A percentile compares a stretch with the other conserved stretches of the same genome.
Conservation (phyloP, 2,113 vertebrate species). For the Albula goreensis region DNA sequence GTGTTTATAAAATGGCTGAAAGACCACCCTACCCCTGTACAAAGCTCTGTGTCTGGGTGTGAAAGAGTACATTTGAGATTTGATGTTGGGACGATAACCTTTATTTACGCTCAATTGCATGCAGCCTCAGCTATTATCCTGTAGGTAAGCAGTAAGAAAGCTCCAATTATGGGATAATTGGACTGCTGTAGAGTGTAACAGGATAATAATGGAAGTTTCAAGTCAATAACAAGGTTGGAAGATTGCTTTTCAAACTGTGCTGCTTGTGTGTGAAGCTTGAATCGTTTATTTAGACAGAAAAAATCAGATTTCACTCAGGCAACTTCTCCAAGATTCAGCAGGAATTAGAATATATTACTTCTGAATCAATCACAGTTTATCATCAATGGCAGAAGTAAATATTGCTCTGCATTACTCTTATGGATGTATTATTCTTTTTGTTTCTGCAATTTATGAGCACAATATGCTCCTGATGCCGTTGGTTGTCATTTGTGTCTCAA, state of each 20-base stretch:
- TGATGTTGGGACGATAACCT: neutral
- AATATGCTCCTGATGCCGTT: neutral
- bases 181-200: constrained; percentile 46
- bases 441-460: neutral
- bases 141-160: constrained; percentile 51
- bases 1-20: neutral
- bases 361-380: neutral
- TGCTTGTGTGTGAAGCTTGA: neutral
- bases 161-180: constrained; percentile 50
- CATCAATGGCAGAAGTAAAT: neutral
- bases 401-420: neutral
- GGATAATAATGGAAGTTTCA: constrained; percentile 53
- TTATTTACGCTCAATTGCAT: constrained; percentile 27
- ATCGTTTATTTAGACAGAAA: neutral
- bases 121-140: constrained; percentile 35
- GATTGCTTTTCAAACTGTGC: constrained; percentile 49
- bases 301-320: neutral
- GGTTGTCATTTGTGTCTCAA: neutral
- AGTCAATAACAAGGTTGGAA: constrained; percentile 32
- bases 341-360: constrained; percentile 44
- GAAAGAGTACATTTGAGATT: neutral
- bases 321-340: neutral
- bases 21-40: neutral
- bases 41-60: neutral
- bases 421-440: neutral